These are phyloP conservation scores for Trachelus troglodyta DNA, from an alignment of 2,888 invertebrate species.

Conservation along the genomic window DNA sequence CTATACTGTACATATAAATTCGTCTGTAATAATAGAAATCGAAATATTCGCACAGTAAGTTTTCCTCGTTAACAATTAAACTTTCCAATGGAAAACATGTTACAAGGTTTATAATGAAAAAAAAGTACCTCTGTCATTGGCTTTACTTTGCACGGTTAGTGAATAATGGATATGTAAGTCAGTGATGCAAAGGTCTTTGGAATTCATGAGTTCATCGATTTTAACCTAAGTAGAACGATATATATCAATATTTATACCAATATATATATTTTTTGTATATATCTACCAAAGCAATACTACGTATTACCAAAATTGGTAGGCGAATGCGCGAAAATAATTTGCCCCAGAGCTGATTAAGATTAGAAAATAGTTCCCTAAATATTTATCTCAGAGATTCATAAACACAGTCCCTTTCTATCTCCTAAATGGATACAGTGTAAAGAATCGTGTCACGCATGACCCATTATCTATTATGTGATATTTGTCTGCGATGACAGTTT, in stretches of 20 bases:
- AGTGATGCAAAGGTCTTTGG: background rate
- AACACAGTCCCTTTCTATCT: background rate
- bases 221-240: background rate
- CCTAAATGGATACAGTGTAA: background rate
- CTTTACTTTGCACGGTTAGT: background rate
- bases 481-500: background rate
- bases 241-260: background rate
- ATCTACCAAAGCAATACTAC: background rate
- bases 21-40: background rate
- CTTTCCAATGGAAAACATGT: background rate
- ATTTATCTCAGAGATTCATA: background rate
- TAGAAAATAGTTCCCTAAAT: background rate
- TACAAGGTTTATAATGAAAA: background rate
- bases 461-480: background rate
- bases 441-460: background rate
- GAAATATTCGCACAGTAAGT: background rate
- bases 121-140: background rate
- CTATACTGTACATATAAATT: background rate
- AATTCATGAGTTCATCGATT: background rate
- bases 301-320: background rate
- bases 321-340: background rate
- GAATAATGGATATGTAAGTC: background rate
- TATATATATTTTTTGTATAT: too few species aligned
- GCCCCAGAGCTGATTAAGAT: background rate
- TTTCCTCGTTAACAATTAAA: background rate